phyloP scores from a whole-genome alignment of 2,888 invertebrate genomes.

The Tipula lateralis region DNA sequence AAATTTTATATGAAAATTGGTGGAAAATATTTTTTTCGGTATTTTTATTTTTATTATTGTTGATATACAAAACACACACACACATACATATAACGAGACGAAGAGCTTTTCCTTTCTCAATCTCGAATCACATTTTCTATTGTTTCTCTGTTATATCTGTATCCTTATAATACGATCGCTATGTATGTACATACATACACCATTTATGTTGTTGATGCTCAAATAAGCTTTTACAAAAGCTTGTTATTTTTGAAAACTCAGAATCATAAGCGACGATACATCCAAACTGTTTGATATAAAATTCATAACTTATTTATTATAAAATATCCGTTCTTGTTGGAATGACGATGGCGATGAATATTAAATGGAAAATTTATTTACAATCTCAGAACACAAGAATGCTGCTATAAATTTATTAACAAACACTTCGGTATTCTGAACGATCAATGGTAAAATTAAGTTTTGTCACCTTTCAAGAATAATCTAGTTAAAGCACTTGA shows the following conservation, averaged over 20 bases:
- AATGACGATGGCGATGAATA: not conserved
- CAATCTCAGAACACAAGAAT: not conserved
- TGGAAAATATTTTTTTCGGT: not conserved
- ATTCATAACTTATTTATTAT: not conserved
- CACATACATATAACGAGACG: too few relatives aligned
- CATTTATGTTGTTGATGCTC: too few relatives aligned
- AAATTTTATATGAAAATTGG: not conserved
- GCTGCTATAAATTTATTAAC: not conserved
- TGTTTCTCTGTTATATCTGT: not conserved
- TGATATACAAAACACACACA: not conserved
- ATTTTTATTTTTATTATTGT: not conserved
- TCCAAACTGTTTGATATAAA: not conserved
- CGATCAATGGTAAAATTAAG: too few relatives aligned
- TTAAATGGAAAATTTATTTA: not conserved
- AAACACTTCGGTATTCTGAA: too few relatives aligned
- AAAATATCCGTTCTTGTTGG: not conserved
- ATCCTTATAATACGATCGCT: not conserved
- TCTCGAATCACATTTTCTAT: not conserved
- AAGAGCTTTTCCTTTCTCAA: not conserved
- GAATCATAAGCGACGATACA: not conserved
- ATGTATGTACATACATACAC: not conserved
- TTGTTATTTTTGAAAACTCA: not conserved
- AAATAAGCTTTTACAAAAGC: not conserved
- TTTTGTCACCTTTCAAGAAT: not conserved
- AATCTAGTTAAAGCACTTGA: not conserved